A percentile compares a stretch with the other conserved stretches of the same genome.
These are phyloP conservation scores for Drosophila nr. perissopoda DNA, from an alignment of 2,888 invertebrate species.

Conservation along the genomic window DNA sequence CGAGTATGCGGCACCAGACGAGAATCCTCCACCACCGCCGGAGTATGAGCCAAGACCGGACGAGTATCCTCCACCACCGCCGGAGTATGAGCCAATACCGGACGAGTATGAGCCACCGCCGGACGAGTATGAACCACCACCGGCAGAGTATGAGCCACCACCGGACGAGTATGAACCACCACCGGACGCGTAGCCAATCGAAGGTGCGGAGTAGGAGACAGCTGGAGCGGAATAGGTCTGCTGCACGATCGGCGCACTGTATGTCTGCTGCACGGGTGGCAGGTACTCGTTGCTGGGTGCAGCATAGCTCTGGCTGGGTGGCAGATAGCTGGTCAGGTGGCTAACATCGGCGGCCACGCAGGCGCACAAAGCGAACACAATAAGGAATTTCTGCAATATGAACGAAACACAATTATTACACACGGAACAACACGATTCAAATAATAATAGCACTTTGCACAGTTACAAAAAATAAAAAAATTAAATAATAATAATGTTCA, in stretches of 20 bases:
- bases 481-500: background rate
- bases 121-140: slow-evolving; percentile 21
- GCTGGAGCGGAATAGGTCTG: slow-evolving; percentile 40
- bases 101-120: background rate
- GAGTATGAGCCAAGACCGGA: background rate
- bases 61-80: background rate
- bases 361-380: slow-evolving; percentile 79
- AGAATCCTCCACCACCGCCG: background rate
- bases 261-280: slow-evolving; percentile 70
- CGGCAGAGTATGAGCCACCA: slow-evolving; percentile 5
- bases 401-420: slow-evolving; percentile 28
- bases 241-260: slow-evolving; percentile 47
- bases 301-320: slow-evolving; percentile 62
- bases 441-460: slow-evolving; percentile 20
- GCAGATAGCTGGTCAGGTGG: slow-evolving; percentile 81
- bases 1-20: slow-evolving; percentile 31
- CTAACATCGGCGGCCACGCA: slow-evolving; percentile 83
- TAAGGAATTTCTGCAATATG: slow-evolving; percentile 82
- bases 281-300: slow-evolving; percentile 73
- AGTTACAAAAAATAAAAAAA: slow-evolving; percentile 24
- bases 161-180: slow-evolving; percentile 20
- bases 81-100: no score
- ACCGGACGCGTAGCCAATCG: slow-evolving; percentile 29
- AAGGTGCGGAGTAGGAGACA: slow-evolving; percentile 44
- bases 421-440: slow-evolving; percentile 25